Evolutionary conservation across 1,140 invertebrate genomes (phyloP).

Genomic region (Drosophila sp.): DNA sequence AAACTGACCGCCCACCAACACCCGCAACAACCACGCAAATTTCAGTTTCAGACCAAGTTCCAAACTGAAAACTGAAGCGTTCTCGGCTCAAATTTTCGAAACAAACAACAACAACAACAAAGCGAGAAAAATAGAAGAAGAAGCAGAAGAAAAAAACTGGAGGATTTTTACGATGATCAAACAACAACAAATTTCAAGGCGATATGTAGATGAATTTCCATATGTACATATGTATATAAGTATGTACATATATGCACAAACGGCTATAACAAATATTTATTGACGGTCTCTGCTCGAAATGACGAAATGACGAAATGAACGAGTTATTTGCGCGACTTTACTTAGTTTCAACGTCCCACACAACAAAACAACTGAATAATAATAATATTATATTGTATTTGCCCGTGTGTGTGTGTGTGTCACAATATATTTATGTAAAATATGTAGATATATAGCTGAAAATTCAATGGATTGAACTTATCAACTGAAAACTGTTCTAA

Average conservation of each 20-base stretch:
- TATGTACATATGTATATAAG: conserved; percentile 39
- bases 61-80: conserved; percentile 14
- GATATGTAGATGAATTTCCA: conserved; percentile 57
- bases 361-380: conserved; percentile 12
- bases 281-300: conserved; percentile 66
- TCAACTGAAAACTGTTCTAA: too few relatives aligned
- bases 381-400: background rate
- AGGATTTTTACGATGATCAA: conserved; percentile 64
- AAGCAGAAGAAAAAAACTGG: conserved; percentile 55
- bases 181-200: conserved; percentile 53
- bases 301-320: conserved; percentile 77
- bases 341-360: conserved; percentile 54
- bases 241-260: conserved; percentile 43
- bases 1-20: conserved; percentile 54
- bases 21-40: conserved; percentile 22
- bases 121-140: background rate
- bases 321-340: conserved; percentile 76
- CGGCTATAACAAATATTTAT: conserved; percentile 62
- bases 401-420: conserved; percentile 9
- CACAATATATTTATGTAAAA: background rate
- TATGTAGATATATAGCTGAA: background rate
- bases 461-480: background rate
- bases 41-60: conserved; percentile 2
- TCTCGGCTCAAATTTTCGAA: conserved; percentile 3
- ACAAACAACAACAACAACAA: background rate